Conservation (phyloP, 2,113 vertebrate species). For the Anarrhichthys ocellatus region DNA sequence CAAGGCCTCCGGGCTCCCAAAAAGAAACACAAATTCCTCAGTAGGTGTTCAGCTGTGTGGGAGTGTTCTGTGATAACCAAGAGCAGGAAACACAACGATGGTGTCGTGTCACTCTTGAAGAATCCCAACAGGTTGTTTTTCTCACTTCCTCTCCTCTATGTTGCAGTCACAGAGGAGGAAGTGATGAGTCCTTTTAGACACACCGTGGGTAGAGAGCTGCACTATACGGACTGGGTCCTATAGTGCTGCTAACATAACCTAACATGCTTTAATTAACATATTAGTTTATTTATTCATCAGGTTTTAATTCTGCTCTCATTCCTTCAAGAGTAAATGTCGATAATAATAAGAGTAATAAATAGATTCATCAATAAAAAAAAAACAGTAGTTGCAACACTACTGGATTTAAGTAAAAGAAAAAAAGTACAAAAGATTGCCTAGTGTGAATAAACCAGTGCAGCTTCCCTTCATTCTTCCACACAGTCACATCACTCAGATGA, state of each 20-base stretch:
- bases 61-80: neutral
- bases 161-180: slow-evolving; percentile 38
- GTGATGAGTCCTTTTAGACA: neutral
- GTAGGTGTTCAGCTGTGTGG: slow-evolving; percentile 25
- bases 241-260: neutral
- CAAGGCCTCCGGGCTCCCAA: slow-evolving; percentile 50
- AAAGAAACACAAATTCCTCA: slow-evolving; percentile 63
- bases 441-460: neutral
- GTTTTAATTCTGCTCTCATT: too few relatives aligned
- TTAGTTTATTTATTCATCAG: too few relatives aligned
- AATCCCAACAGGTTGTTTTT: slow-evolving; percentile 17
- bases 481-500: neutral
- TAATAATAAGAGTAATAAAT: neutral
- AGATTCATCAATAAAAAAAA: too few relatives aligned
- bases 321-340: neutral
- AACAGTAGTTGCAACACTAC: too few relatives aligned
- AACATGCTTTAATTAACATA: too few relatives aligned
- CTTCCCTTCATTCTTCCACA: neutral
- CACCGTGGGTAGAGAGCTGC: neutral
- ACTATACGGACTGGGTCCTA: neutral
- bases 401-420: too few relatives aligned
- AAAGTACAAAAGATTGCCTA: too few relatives aligned
- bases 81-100: neutral
- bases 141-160: slow-evolving; percentile 18
- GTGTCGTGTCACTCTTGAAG: slow-evolving; percentile 1